Conservation (phyloP, 2,888 invertebrate genomes). For the Plagodis dolabraria region DNA sequence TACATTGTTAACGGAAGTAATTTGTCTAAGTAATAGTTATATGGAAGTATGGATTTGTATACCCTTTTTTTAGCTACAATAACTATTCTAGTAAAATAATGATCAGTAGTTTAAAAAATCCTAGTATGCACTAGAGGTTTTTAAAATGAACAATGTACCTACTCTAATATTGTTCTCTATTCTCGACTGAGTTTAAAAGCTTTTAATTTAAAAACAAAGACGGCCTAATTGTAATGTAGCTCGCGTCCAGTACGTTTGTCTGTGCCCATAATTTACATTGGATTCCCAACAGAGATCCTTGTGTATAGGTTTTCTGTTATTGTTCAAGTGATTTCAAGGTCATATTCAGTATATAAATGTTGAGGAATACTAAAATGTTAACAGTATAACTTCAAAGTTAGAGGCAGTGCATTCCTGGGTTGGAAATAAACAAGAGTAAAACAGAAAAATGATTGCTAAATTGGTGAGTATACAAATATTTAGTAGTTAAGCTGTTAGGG, state of each 20-base stretch:
- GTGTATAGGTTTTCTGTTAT: conserved; percentile 72
- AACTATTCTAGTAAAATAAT: conserved; percentile 1
- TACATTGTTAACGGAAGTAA: too few relatives aligned
- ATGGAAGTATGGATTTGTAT: too few relatives aligned
- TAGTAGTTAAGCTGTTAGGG: too few relatives aligned
- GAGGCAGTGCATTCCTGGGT: conserved; percentile 44
- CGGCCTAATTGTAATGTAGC: conserved; percentile 71
- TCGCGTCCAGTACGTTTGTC: conserved; percentile 69
- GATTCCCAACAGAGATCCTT: conserved; percentile 67
- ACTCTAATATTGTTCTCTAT: conserved; percentile 31
- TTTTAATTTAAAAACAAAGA: conserved; percentile 69
- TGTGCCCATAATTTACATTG: conserved; percentile 74
- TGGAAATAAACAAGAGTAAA: conserved; percentile 19
- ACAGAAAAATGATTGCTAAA: conserved; percentile 69
- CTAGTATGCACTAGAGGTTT: conserved; percentile 41
- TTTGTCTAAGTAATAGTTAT: too few relatives aligned
- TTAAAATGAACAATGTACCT: conserved; percentile 46
- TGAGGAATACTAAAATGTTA: conserved; percentile 55
- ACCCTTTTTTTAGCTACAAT: too few relatives aligned
- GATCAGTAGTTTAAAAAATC: conserved; percentile 21
- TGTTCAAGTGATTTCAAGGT: conserved; percentile 73
- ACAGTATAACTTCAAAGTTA: conserved; percentile 58
- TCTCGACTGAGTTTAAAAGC: conserved; percentile 48
- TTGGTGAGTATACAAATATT: conserved; percentile 61
- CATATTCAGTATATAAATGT: conserved; percentile 68